phyloP scores from a whole-genome alignment of 1,140 invertebrate genomes.

The Hypothenemus hampei region DNA sequence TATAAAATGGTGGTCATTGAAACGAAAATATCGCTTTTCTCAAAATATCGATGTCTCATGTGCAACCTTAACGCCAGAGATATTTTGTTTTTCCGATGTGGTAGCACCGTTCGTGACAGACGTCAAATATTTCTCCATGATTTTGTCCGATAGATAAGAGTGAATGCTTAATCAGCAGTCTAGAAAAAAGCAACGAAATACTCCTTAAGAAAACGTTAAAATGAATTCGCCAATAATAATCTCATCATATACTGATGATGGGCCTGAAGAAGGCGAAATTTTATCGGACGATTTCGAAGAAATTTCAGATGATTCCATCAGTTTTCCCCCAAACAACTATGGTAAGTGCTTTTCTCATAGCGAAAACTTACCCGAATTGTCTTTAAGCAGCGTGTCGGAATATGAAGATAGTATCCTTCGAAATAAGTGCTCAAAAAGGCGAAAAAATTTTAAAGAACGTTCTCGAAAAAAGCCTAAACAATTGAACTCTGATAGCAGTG shows the following conservation, averaged over 20 bases:
- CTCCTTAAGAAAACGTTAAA: background rate
- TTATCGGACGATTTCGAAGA: slow-evolving; percentile 41
- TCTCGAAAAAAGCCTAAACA: slow-evolving; percentile 10
- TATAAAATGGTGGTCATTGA: too few relatives aligned
- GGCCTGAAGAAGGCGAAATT: slow-evolving; percentile 41
- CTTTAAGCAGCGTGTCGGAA: slow-evolving; percentile 42
- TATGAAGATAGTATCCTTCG: slow-evolving; percentile 15
- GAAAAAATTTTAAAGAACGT: slow-evolving; percentile 17
- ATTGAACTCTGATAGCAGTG: slow-evolving; percentile 26
- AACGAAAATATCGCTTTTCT: too few relatives aligned
- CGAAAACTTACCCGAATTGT: slow-evolving; percentile 40
- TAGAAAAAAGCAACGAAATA: background rate
- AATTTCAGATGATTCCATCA: slow-evolving; percentile 40
- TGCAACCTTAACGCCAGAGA: too few relatives aligned
- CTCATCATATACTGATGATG: slow-evolving; percentile 15
- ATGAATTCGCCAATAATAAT: slow-evolving; percentile 1
- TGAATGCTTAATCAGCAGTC: background rate
- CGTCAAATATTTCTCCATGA: background rate
- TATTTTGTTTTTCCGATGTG: too few relatives aligned
- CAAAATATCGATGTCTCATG: too few relatives aligned
- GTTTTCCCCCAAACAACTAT: slow-evolving; percentile 20
- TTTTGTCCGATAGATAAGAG: background rate
- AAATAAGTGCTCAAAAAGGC: slow-evolving; percentile 17
- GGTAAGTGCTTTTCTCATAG: slow-evolving; percentile 41
- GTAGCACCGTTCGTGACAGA: background rate